Evolutionary conservation across 1,140 invertebrate genomes (phyloP), one percentile per base, ranked within the genome.

Genomic region (Sinonovacula constricta): DNA sequence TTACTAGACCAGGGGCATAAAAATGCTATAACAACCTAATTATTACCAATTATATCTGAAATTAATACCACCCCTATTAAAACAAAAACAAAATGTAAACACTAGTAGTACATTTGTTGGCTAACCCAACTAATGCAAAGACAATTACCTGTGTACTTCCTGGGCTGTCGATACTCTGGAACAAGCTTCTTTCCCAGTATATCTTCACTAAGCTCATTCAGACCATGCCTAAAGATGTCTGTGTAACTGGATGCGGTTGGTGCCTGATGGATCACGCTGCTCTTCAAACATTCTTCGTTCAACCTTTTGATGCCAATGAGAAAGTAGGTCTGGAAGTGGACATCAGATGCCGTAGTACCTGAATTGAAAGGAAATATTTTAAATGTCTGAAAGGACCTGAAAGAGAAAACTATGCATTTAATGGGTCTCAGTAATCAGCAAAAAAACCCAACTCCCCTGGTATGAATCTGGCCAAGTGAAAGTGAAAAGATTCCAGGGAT

Each of bases 271-370:
- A 53, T 24, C 36, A 77, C 12, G 28, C 10, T 3, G 4, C 53
- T 30, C 80, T 34, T n/a, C n/a, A n/a, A n/a, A n/a, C n/a, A n/a
- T 60, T 80, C 70, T n/a, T 67, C 53, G 53, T 84, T 84, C 83
- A 81, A 84, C n/a, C 68, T 24, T 1, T 65, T n/a, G 24, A 82
- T 24, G 26, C 83, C 81, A 22, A 78, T 81, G 34, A 84, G 56
- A 14, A 82, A 57, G 33, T 72, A 84, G 3, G 77, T 56, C 30
- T 84, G 81, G 56, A 82, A 84, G 54, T 84, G 71, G n/a, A 56
- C 33, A 36, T 75, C 78, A 26, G 28, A 76, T 15, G 81, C 77
- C 31, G 45, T 71, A n/a, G 68, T 76, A 1, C 83, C 75, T 74
- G 69, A 15, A 69, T 28, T 49, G 0, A 33, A 34, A 56, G 18